Evolutionary conservation across 2,797 vertebrate species (phyloP), one percentile per base, ranked within the genome.

Genomic region (Fringilla coelebs): DNA sequence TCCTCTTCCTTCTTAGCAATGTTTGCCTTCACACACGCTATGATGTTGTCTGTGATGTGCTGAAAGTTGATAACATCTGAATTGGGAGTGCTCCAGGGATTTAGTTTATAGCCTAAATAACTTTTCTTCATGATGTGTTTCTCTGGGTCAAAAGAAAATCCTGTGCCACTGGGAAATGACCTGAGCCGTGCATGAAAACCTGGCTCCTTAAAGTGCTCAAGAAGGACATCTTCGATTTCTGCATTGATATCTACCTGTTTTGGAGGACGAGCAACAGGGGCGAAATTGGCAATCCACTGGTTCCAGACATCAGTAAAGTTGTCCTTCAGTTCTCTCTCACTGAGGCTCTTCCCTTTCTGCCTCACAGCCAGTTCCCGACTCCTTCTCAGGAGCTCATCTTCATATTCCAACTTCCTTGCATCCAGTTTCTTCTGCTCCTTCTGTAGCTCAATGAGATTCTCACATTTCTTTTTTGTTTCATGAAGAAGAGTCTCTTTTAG

Each of bases 191-290:
- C 11, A 1, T 2, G 12, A 5, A 95, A 4, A 1, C 52, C 45
- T 2, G 15, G 63, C 52, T 93, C 93, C 48, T 60, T 78, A 43
- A 97, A 97, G 54, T 72, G 46, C 0, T 89, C 46, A 3, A 94
- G 74, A 38, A 98, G 85, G 40, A 93, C 93, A 14, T 26, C 6
- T 70, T 97, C 93, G 13, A 96, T 75, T 45, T 98, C 94, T 4
- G 2, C 26, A 26, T 91, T 31, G 0, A 95, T 80, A 82, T 94
- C 1, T 9, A 82, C 32, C 11, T 1, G 0, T 58, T 89, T 55
- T 0, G 0, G 40, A 25, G 36, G 26, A 5, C 2, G 24, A 49
- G 29, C 13, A 19, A 4, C 5, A 17, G 7, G 5, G 31, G 82
- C 71, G 28, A 93, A 78, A 48, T 89, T 45, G 1, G n/a, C 0